Conservation (phyloP, 1,140 invertebrate genomes). For the Halesus radiatus region DNA sequence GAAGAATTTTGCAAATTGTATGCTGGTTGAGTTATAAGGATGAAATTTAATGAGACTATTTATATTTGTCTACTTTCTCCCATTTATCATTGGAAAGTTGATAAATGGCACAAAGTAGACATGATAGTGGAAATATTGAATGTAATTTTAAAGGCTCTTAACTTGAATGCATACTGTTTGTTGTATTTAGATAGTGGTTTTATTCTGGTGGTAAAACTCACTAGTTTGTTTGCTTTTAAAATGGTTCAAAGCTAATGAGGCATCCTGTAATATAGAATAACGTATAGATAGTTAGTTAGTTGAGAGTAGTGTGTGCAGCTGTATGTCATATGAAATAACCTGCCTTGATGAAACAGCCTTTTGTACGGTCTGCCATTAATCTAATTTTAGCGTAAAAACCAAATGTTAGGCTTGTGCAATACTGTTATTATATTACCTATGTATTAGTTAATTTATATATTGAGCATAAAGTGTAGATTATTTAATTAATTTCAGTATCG, state of each 20-base stretch:
- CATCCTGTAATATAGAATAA: neutral
- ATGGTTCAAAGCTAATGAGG: no score
- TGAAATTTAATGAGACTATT: no score
- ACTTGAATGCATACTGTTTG: no score
- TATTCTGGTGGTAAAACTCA: neutral
- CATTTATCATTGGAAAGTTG: no score
- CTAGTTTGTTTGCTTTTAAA: no score
- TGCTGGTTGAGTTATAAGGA: no score
- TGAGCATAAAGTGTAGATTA: slow-evolving; percentile 13
- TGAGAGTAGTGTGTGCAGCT: slow-evolving; percentile 48
- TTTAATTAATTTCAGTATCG: neutral
- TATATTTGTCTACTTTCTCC: no score
- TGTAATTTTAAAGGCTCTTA: no score
- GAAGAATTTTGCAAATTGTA: no score
- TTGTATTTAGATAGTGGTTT: neutral
- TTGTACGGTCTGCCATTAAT: slow-evolving; percentile 57
- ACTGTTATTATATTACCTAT: slow-evolving; percentile 48
- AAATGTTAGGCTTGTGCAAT: slow-evolving; percentile 58
- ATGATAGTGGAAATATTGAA: no score
- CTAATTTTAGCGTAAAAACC: slow-evolving; percentile 54
- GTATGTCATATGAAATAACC: slow-evolving; percentile 45
- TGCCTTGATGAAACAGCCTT: slow-evolving; percentile 55
- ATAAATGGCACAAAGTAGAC: no score
- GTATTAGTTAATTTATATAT: slow-evolving; percentile 46
- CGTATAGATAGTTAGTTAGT: slow-evolving; percentile 43